Base-by-base conservation (phyloP, 2,113 vertebrate genomes). In the Peromyscus californicus region DNA sequence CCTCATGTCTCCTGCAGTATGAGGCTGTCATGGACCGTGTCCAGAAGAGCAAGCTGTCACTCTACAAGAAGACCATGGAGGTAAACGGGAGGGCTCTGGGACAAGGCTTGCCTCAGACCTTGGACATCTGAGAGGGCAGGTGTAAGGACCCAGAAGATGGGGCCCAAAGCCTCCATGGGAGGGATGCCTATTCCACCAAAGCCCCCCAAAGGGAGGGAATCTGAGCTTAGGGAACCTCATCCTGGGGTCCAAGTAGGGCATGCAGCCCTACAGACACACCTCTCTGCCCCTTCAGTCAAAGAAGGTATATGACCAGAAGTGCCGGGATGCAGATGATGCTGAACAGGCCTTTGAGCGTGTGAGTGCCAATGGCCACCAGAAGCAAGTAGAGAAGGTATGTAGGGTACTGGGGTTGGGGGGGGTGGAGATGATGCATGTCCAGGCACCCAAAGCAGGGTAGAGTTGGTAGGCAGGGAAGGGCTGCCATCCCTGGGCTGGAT, bases 11-110 rank as follows among this genome's bases (percentile, higher is more conserved):
- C 92, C 98, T 98, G 24, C 98, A 99, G 99, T 99, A 99, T 0
- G 99, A 99, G 97, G 98, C 91, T 11, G 98, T 99, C 15, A 99
- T 99, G 99, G 99, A 99, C 59, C 99, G 99, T 0, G 97, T 99
- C 63, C 99, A 99, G 15, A 99, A 99, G 99, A 99, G 87, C 97
- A 99, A 99, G 97, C 97, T 99, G 84, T 99, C 99, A 0, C 98
- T 99, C 24, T 99, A 99, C 91, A 99, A 99, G 99, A 99, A 99
- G 98, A 99, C 99, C 45, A 98, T 99, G 97, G 99, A 99, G 89
- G 99, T 99, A 98, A 99, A 96, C 54, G 63, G 48, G n/a, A 61
- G 31, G 36, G 69, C 16, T 45, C 45, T 39, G 33, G 85, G 57
- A 36, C 6, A 10, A 11, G 72, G 63, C 16, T 78, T 7, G 57